Evolutionary conservation across 2,113 vertebrate species (phyloP).

Genomic region (Aegypius monachus): DNA sequence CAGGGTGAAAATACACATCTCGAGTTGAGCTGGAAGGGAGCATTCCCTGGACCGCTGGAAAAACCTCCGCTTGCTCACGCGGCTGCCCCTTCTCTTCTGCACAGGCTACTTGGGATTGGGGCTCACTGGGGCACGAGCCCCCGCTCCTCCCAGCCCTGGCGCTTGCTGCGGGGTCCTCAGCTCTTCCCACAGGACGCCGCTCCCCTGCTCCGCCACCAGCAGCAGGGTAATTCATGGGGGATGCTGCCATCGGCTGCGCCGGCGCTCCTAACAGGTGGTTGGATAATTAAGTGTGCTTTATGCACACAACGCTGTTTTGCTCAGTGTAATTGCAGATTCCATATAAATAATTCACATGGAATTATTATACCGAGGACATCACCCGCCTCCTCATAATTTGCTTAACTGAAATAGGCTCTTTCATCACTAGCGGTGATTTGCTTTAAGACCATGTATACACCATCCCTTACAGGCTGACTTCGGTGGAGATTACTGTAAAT

Average conservation of each 20-base stretch:
- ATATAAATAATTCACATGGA: slow-evolving; percentile 83
- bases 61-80: accelerated
- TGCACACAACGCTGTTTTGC: slow-evolving; percentile 78
- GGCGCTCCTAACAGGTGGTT: slow-evolving; percentile 73
- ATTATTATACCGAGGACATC: slow-evolving; percentile 77
- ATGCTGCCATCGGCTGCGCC: not conserved
- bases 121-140: not conserved
- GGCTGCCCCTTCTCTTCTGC: not conserved
- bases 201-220: not conserved
- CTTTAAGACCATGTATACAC: slow-evolving; percentile 57
- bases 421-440: slow-evolving; percentile 69
- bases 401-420: slow-evolving; percentile 75
- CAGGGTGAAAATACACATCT: not conserved
- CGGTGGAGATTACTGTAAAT: slow-evolving; percentile 17
- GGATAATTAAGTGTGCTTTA: slow-evolving; percentile 81
- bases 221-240: not conserved
- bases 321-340: slow-evolving; percentile 77
- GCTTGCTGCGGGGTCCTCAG: accelerated
- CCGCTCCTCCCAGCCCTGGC: not conserved
- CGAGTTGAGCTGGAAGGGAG: accelerated
- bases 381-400: slow-evolving; percentile 73
- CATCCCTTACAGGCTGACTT: slow-evolving; percentile 46
- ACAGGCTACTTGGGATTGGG: not conserved
- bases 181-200: not conserved
- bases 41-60: not conserved